Percentiles rank a stretch among this genome's conserved stretches.
These are phyloP conservation scores for Papilio demoleus DNA, from an alignment of 2,888 invertebrate genomes.

Conservation along the genomic window DNA sequence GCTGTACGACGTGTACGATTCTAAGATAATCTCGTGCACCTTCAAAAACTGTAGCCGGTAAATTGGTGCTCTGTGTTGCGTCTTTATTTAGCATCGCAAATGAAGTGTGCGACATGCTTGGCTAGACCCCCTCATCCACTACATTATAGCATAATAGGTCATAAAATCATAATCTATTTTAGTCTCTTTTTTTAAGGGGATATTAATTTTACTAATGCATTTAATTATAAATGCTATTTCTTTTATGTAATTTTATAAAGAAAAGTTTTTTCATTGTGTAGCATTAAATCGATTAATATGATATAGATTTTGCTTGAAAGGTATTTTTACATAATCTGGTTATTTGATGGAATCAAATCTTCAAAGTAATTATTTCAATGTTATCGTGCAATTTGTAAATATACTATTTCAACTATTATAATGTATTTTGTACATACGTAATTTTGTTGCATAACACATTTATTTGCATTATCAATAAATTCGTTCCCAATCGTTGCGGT, in stretches of 20 bases:
- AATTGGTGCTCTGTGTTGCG: neutral
- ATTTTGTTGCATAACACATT: no score
- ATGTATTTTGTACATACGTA: no score
- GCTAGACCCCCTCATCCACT: constrained; percentile 28
- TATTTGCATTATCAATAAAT: constrained; percentile 28
- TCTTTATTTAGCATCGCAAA: constrained; percentile 31
- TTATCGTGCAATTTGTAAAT: neutral
- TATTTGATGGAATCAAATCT: no score
- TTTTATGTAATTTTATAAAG: constrained; percentile 5
- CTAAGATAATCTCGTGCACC: no score
- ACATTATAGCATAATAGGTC: constrained; percentile 22
- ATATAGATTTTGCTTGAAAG: no score
- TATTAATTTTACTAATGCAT: constrained; percentile 11
- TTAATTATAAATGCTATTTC: constrained; percentile 12
- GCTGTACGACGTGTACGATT: no score
- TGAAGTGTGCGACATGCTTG: constrained; percentile 30
- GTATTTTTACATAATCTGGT: no score
- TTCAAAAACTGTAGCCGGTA: neutral
- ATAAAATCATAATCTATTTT: constrained; percentile 26
- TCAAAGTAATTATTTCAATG: no score
- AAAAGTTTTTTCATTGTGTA: neutral
- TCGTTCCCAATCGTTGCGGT: neutral
- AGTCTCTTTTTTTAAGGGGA: constrained; percentile 25
- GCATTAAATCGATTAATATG: no score
- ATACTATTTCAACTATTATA: no score